Evolutionary conservation across 2,888 invertebrate species (phyloP), one percentile per base, ranked within the genome.

Genomic region (Drosophila dives): DNA sequence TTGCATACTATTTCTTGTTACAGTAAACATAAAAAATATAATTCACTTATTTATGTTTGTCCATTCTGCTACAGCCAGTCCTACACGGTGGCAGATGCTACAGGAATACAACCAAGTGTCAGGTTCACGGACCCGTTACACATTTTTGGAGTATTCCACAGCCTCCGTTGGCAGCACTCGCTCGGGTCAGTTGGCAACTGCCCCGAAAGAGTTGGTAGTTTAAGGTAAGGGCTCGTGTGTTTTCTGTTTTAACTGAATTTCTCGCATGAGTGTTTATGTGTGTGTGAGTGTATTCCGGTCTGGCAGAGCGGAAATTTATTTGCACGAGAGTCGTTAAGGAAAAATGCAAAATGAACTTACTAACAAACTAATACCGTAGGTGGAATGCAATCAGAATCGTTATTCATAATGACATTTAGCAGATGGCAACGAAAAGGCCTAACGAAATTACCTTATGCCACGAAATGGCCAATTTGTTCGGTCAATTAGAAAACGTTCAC

Each of bases 231-330:
- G 62, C 60, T 66, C 63, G 64, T 53, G 34, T 62, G 61, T 71
- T 72, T 80, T 80, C 71, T 56, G 45, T 64, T 73, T 77, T 70
- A 61, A 55, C 61, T 48, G 48, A 72, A 72, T 56, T 71, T 58
- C 75, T 67, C 51, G 50, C 42, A 63, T 72, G 65, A 48, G 33
- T 48, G 42, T 36, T 40, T 67, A 26, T 53, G 58, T 70, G 40
- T 61, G 53, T 54, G 59, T 66, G 42, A 40, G 58, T 65, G 49
- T 23, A 64, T 62, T 62, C 63, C 38, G 55, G 82, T 76, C 85
- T 83, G 77, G 71, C 72, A 84, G 70, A 77, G 68, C 87, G 85
- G 85, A 85, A 85, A 85, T 85, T 85, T 85, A 88, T 79, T 85
- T 87, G 85, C 85, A 74, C 80, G 75, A 73, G 75, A 81, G 69